Evolutionary conservation across 2,888 invertebrate genomes (phyloP), one percentile per base, ranked within the genome.

Genomic region (Andrena chrysosceles): DNA sequence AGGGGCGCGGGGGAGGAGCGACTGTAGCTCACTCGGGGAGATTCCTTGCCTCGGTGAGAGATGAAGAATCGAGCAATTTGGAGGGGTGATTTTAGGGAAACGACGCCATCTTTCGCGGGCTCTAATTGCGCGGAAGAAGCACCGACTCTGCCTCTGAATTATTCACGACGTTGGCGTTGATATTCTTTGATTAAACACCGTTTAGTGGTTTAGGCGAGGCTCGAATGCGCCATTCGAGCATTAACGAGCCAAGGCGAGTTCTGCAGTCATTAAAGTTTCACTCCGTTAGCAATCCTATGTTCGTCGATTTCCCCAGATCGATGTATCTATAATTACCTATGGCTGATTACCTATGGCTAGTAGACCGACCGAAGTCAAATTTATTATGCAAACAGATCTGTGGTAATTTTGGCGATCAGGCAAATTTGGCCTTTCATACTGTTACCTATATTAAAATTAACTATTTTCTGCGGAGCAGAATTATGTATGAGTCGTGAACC

Each of bases 311-410:
- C 5, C 3, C 23, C 16, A 26, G 8, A 48, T n/a, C 33, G 60
- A 67, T 75, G 23, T 35, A 23, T 74, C 73, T 64, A 59, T 64
- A 64, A 77, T 59, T 77, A 74, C 56, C 20, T 23, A 54, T 1
- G n/a, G 6, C 7, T 35, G 10, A 77, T 56, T 77, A 64, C 54
- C 20, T 23, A 54, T 1, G 10, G 10, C 4, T 42, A 16, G 42
- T 42, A 16, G 42, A 42, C 42, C 16, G 16, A 13, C 13, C 42
- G 42, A 4, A 13, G 42, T 42, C 4, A 42, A 42, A 42, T 42
- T 16, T 42, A 42, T 4, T 16, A 42, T 42, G 16, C 5, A 42
- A 42, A 42, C 42, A 13, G 16, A 42, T 42, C 42, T 13, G 42
- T 42, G 42, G 42, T 42, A 42, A 42, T 42, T 42, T 42, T 16